A percentile compares a stretch with the other conserved stretches of the same genome.
These are phyloP conservation scores for Megaptera novaeangliae DNA, from an alignment of 2,113 vertebrate species.

Conservation along the genomic window DNA sequence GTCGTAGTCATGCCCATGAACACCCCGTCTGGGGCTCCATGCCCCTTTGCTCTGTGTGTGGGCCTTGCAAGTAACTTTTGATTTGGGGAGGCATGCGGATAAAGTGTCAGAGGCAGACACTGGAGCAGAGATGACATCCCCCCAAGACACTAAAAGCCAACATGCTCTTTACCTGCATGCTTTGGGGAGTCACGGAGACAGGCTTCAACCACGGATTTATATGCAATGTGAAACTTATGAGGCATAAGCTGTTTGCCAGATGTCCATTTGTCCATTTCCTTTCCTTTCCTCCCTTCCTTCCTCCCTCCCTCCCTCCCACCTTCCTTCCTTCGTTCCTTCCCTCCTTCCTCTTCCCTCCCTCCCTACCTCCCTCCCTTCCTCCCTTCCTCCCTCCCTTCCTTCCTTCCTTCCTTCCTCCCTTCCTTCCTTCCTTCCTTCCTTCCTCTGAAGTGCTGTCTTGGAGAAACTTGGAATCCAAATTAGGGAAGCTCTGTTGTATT, in stretches of 20 bases:
- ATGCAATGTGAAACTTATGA: not conserved
- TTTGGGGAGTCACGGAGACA: not conserved
- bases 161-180: not conserved
- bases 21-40: not conserved
- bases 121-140: not conserved
- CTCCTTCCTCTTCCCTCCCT: fast-evolving
- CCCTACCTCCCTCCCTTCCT: fast-evolving
- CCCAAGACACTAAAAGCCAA: not conserved
- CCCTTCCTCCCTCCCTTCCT: not conserved
- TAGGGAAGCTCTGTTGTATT: not conserved
- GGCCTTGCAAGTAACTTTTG: not conserved
- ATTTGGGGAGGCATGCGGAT: not conserved
- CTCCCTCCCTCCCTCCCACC: fast-evolving
- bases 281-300: not conserved
- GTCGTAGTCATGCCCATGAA: not conserved
- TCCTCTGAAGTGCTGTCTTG: not conserved
- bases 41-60: not conserved
- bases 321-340: not conserved
- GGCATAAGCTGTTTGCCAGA: not conserved
- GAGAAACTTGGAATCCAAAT: not conserved
- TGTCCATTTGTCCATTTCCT: not conserved
- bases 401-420: not conserved
- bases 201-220: not conserved
- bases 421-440: not conserved
- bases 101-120: not conserved